Evolutionary conservation across 1,140 invertebrate species (phyloP), one percentile per base, ranked within the genome.

Genomic region (Drosophila busckii): DNA sequence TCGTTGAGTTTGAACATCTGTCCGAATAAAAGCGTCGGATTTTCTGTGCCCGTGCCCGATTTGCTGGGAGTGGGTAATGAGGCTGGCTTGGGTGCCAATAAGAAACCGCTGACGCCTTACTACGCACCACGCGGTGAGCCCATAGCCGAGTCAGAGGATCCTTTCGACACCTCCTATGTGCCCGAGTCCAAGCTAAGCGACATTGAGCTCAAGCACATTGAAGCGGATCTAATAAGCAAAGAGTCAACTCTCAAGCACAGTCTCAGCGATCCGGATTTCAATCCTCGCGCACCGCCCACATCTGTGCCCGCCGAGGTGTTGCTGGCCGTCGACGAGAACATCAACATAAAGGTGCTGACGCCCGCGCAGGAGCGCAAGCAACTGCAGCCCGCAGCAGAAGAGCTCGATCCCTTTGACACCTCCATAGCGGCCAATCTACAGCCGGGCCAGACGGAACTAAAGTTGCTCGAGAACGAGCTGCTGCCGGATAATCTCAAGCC

Each of bases 91-190:
- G 89, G 91, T 63, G 85, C 88, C 19, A 88, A 89, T 7, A 88
- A 89, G 42, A 92, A 94, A 70, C 94, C 94, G 1, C 71, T 95
- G 38, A 95, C 94, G n/a, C 94, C 94, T 0, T 94, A 94, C 63
- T 93, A 94, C 71, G 86, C 90, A 12, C 91, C 91, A 1, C 89
- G 91, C 3, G 65, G 52, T 32, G 62, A 82, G 22, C 88, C 90
- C 3, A 90, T 90, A 20, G 88, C 87, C 40, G 89, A 92, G 62
- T 55, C 89, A 75, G 86, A 90, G 38, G 94, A 96, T 88, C 94
- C 94, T 0, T 96, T 96, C 80, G 94, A 96, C 83, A 96, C 95
- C 0, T 95, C 93, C 2, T 93, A 93, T 67, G 93, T 93, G 7
- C 88, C 89, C 10, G 91, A 92, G 56, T 90, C 92, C 7, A 87